Evolutionary conservation across 2,113 vertebrate genomes (phyloP).

Genomic region (Oplegnathus fasciatus): DNA sequence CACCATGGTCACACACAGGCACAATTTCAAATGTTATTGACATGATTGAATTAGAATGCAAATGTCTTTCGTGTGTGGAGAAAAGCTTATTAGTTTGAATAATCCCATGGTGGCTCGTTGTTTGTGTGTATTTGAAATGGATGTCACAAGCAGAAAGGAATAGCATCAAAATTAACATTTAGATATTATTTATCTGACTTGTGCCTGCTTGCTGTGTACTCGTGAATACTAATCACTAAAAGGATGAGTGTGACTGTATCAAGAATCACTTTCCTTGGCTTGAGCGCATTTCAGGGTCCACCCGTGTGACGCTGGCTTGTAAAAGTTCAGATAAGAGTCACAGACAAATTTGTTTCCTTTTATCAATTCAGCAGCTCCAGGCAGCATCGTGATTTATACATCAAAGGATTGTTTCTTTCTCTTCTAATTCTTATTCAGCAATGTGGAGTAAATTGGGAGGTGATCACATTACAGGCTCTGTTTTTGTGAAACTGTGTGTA

Average conservation of each 20-base stretch:
- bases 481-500: constrained; percentile 11
- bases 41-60: constrained; percentile 40
- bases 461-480: constrained; percentile 8
- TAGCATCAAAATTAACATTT: constrained; percentile 51
- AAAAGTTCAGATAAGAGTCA: constrained; percentile 21
- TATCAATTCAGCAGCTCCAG: constrained; percentile 11
- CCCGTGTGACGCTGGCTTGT: constrained; percentile 8
- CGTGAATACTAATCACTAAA: constrained; percentile 24
- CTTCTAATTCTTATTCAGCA: constrained; percentile 22
- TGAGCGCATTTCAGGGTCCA: constrained; percentile 24
- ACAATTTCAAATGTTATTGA: constrained; percentile 28
- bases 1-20: constrained; percentile 7
- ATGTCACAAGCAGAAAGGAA: constrained; percentile 23
- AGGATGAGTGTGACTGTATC: constrained; percentile 9
- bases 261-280: constrained; percentile 6
- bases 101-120: constrained; percentile 18
- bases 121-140: constrained; percentile 40
- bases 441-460: constrained; percentile 17
- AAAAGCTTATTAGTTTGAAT: constrained; percentile 41
- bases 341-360: constrained; percentile 36
- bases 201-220: not conserved
- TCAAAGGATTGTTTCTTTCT: constrained; percentile 28
- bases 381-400: constrained; percentile 13
- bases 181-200: constrained; percentile 36
- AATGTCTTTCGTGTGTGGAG: constrained; percentile 4